phyloP scores from a whole-genome alignment of 2,113 vertebrate genomes.

The Pyxicephalus adspersus region DNA sequence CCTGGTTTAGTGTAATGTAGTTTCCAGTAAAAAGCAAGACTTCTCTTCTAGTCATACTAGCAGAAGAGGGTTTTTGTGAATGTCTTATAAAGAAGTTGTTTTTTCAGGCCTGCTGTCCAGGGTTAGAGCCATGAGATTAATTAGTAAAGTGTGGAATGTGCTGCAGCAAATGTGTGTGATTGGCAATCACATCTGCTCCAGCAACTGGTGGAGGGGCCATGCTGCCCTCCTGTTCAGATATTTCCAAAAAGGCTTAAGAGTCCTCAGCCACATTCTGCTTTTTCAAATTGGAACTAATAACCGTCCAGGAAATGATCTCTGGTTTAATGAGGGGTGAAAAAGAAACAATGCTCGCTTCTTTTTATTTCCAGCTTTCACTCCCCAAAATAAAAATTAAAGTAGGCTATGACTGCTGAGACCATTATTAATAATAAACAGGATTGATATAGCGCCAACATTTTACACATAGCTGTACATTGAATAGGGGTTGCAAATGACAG shows the following conservation, averaged over 20 bases:
- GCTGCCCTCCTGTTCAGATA: constrained; percentile 63
- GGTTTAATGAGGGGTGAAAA: constrained; percentile 17
- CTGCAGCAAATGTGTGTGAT: constrained; percentile 77
- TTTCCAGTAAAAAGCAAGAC: too few relatives aligned
- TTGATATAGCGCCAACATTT: too few relatives aligned
- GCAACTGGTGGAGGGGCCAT: constrained; percentile 72
- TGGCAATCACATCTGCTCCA: constrained; percentile 85
- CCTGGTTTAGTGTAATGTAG: too few relatives aligned
- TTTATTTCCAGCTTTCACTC: too few relatives aligned
- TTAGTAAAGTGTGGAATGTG: constrained; percentile 75
- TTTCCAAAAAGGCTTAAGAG: constrained; percentile 73
- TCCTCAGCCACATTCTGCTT: constrained; percentile 63
- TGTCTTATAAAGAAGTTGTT: constrained; percentile 13
- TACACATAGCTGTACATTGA: too few relatives aligned
- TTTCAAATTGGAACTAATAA: constrained; percentile 60
- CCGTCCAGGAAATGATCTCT: constrained; percentile 16
- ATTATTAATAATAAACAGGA: too few relatives aligned
- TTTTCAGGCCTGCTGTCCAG: background rate
- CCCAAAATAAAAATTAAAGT: too few relatives aligned
- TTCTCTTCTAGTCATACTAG: too few relatives aligned
- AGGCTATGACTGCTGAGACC: too few relatives aligned
- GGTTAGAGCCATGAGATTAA: constrained; percentile 71
- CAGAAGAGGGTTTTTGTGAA: too few relatives aligned
- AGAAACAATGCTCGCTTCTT: too few relatives aligned
- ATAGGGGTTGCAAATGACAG: too few relatives aligned